Percentiles rank a stretch among this genome's conserved stretches.
phyloP scores from a whole-genome alignment of 1,140 invertebrate genomes.

The Microplitis demolitor region DNA sequence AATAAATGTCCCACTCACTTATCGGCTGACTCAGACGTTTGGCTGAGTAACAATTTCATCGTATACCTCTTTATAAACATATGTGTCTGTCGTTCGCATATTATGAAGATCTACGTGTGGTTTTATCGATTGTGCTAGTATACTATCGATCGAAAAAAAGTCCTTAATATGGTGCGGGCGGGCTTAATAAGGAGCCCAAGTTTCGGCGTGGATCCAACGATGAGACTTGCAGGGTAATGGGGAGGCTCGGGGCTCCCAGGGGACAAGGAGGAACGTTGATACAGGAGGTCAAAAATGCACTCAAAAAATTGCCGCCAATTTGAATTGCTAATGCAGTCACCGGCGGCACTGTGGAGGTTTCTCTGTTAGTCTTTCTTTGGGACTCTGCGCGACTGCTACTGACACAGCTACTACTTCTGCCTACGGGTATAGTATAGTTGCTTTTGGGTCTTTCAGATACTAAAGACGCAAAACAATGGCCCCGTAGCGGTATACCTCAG shows the following conservation, averaged over 20 bases:
- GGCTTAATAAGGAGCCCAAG: slow-evolving; percentile 59
- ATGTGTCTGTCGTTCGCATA: neutral
- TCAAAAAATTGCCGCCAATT: slow-evolving; percentile 65
- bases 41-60: slow-evolving; percentile 4
- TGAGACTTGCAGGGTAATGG: slow-evolving; percentile 4
- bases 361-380: slow-evolving; percentile 7
- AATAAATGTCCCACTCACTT: slow-evolving; percentile 11
- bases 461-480: slow-evolving; percentile 56
- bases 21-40: neutral
- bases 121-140: neutral
- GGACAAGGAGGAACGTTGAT: slow-evolving; percentile 47
- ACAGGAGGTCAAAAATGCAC: slow-evolving; percentile 64
- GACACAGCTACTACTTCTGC: slow-evolving; percentile 13
- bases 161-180: slow-evolving; percentile 61
- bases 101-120: neutral
- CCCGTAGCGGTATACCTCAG: slow-evolving; percentile 56
- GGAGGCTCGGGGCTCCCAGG: slow-evolving; percentile 21
- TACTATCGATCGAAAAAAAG: neutral
- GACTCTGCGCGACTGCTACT: slow-evolving; percentile 5
- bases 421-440: slow-evolving; percentile 7
- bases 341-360: slow-evolving; percentile 27
- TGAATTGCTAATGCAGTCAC: slow-evolving; percentile 60
- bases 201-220: slow-evolving; percentile 44
- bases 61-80: neutral
- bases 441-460: slow-evolving; percentile 11